Evolutionary conservation across 2,888 invertebrate species (phyloP).

Genomic region (Pseudeuparius sepicola): DNA sequence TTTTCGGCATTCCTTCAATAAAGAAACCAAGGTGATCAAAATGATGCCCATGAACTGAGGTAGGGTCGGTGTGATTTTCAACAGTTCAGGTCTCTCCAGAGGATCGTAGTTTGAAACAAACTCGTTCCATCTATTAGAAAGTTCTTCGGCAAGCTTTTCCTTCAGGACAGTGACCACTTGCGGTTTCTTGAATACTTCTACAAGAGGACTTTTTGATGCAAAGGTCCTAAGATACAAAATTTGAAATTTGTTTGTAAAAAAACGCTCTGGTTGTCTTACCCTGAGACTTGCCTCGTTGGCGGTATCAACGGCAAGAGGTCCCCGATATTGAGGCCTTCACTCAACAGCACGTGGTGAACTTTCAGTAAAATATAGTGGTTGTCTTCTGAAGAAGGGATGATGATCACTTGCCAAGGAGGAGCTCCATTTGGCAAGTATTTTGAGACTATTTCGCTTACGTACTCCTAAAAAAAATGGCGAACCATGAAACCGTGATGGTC

Average conservation of each 20-base stretch:
- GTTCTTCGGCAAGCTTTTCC: constrained; percentile 54
- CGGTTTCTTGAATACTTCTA: constrained; percentile 49
- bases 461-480: constrained; percentile 45
- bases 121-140: constrained; percentile 71
- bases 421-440: constrained; percentile 63
- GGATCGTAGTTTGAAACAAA: constrained; percentile 72
- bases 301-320: constrained; percentile 59
- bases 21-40: constrained; percentile 55
- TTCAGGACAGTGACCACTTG: constrained; percentile 56
- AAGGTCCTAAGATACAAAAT: constrained; percentile 23
- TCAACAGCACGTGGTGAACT: constrained; percentile 65
- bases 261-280: constrained; percentile 24
- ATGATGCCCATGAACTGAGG: constrained; percentile 53
- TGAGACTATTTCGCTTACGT: constrained; percentile 65
- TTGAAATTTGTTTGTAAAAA: not conserved
- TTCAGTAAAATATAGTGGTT: constrained; percentile 60
- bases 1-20: constrained; percentile 51
- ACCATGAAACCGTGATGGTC: too few relatives aligned
- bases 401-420: constrained; percentile 73
- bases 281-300: constrained; percentile 29
- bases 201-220: constrained; percentile 39
- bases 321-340: constrained; percentile 63
- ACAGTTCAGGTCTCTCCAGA: constrained; percentile 56
- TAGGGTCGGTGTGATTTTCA: constrained; percentile 49
- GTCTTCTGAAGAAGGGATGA: constrained; percentile 54